These are phyloP conservation scores for Tupaia chinensis DNA, from an alignment of 2,113 vertebrate species.

Conservation along the genomic window DNA sequence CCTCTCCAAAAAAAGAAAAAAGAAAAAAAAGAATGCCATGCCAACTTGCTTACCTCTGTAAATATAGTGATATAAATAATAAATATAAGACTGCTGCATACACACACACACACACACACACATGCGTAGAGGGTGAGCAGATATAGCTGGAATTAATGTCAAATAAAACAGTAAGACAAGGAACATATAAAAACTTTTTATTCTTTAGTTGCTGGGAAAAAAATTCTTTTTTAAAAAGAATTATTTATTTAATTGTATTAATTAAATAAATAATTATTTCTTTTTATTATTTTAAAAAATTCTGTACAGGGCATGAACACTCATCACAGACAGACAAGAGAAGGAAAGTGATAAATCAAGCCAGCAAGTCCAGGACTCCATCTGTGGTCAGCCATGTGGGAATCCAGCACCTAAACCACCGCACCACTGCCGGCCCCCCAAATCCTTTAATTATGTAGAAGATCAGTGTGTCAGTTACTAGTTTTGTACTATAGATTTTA, in stretches of 20 bases:
- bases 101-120: neutral
- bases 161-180: conserved; percentile 28
- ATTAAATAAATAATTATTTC: too few relatives aligned
- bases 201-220: neutral
- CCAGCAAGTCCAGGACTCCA: too few relatives aligned
- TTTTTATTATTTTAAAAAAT: too few relatives aligned
- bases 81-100: conserved; percentile 8
- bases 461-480: neutral
- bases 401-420: too few relatives aligned
- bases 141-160: neutral
- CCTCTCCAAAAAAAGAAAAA: too few relatives aligned
- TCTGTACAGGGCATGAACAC: too few relatives aligned
- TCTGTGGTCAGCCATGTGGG: too few relatives aligned
- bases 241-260: too few relatives aligned
- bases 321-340: too few relatives aligned
- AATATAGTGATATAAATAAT: neutral
- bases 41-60: neutral
- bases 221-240: too few relatives aligned
- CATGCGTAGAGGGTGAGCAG: neutral
- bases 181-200: neutral
- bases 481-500: neutral
- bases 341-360: too few relatives aligned
- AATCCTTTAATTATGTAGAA: neutral
- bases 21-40: too few relatives aligned
- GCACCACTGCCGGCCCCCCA: neutral